Evolutionary conservation across 2,888 invertebrate species (phyloP), one percentile per base, ranked within the genome.

Genomic region (Meliscaeva auricollis): DNA sequence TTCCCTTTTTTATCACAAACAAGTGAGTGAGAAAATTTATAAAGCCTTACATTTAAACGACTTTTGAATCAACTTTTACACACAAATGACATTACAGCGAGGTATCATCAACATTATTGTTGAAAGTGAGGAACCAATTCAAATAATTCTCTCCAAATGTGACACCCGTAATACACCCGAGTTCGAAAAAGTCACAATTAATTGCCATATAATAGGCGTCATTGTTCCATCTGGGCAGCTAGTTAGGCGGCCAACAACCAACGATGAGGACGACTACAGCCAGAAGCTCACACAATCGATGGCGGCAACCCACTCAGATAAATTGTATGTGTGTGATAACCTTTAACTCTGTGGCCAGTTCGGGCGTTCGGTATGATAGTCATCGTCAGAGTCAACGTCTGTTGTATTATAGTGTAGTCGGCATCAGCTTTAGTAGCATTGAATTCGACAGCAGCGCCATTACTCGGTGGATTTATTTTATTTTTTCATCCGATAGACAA

Each of bases 151-250:
- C 46, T 13, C 26, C 44, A 46, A 30, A 30, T 66, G 66, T 66
- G 66, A 50, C 48, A 66, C 48, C 48, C 48, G 32, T 50, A 48
- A 50, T 66, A 66, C 66, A 66, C 66, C 48, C 48, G 5, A 66
- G 50, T 32, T 44, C 20, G 66, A 38, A 62, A 58, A 48, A 52
- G 48, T 77, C 58, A 62, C 79, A 74, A 58, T 84, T 84, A 84
- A 84, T 84, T 84, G 75, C 66, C 22, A 20, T 30, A 84, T 79
- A 84, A 84, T 84, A 70, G 70, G 69, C 44, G 44, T 22, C 48
- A 84, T 79, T 79, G 79, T 79, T 79, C 70, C 78, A 68, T 54
- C 52, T 76, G 66, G 35, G 17, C 44, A 73, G 41, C 20, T 54
- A 56, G 35, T 44, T 62, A 70, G 32, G 32, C 44, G 11, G 38